These are phyloP conservation scores for Empidonax alnorum DNA, from an alignment of 2,113 vertebrate species.

Conservation along the genomic window DNA sequence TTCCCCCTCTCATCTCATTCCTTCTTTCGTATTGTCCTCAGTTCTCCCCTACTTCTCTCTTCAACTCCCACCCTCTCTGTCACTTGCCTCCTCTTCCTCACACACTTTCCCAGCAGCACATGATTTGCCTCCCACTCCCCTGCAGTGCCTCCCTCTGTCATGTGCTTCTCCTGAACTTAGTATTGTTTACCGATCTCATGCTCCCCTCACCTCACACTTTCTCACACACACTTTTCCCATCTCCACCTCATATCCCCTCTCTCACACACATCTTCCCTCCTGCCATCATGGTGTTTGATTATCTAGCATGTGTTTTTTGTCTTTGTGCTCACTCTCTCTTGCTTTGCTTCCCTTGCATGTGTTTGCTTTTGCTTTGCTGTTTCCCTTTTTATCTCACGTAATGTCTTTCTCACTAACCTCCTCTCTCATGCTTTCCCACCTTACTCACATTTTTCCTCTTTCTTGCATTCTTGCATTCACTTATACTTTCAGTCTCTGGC, in stretches of 20 bases:
- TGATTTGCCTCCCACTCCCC: not conserved
- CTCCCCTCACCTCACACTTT: not conserved
- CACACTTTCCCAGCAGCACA: not conserved
- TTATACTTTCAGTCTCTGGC: not conserved
- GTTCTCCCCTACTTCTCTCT: not conserved
- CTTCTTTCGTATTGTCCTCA: not conserved
- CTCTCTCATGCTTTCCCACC: not conserved
- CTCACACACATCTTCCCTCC: not conserved
- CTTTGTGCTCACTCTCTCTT: not conserved
- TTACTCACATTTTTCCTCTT: not conserved
- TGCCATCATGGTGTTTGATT: not conserved
- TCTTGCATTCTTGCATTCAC: not conserved
- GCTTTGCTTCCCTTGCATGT: not conserved
- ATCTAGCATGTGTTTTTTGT: not conserved
- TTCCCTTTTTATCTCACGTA: not conserved
- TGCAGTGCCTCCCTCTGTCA: rapidly evolving
- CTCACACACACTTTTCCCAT: not conserved
- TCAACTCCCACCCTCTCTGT: not conserved
- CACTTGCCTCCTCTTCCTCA: not conserved
- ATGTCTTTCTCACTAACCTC: not conserved
- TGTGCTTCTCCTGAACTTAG: not conserved
- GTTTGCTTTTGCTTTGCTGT: not conserved
- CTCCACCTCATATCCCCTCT: not conserved
- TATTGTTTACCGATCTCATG: not conserved
- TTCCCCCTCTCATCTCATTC: not conserved